phyloP scores from a whole-genome alignment of 1,140 invertebrate genomes.

The Eumaeus atala region DNA sequence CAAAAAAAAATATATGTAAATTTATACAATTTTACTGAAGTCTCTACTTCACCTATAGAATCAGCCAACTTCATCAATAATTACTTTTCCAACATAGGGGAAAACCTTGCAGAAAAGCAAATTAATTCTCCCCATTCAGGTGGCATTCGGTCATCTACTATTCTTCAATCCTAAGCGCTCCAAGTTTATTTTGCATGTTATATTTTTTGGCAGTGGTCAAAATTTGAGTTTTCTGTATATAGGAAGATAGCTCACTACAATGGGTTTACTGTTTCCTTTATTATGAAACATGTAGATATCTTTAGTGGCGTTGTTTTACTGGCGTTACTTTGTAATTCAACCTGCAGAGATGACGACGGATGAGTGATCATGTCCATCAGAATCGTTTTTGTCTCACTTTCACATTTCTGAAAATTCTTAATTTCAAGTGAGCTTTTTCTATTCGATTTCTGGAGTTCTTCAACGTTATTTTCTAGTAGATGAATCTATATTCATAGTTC shows the following conservation, averaged over 20 bases:
- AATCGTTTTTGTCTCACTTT: slow-evolving; percentile 19
- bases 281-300: slow-evolving; percentile 20
- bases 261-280: slow-evolving; percentile 21
- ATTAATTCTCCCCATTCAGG: too few species aligned
- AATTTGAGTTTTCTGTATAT: slow-evolving; percentile 17
- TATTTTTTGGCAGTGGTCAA: slow-evolving; percentile 19
- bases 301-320: slow-evolving; percentile 17
- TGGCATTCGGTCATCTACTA: too few species aligned
- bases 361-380: slow-evolving; percentile 19
- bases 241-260: slow-evolving; percentile 18
- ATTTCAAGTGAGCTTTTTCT: slow-evolving; percentile 15
- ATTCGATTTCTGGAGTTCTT: slow-evolving; percentile 16
- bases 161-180: slow-evolving; percentile 13
- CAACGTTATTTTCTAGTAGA: slow-evolving; percentile 18
- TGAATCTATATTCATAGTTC: slow-evolving; percentile 17
- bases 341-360: slow-evolving; percentile 12
- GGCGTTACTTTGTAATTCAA: too few species aligned
- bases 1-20: too few species aligned
- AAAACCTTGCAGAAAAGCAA: too few species aligned
- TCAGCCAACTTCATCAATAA: too few species aligned
- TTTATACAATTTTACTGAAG: too few species aligned
- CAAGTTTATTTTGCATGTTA: slow-evolving; percentile 16
- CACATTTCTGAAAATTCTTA: slow-evolving; percentile 20
- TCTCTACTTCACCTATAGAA: too few species aligned
- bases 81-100: too few species aligned